Evolutionary conservation across 2,888 invertebrate genomes (phyloP).

Genomic region (Plusia festucae): DNA sequence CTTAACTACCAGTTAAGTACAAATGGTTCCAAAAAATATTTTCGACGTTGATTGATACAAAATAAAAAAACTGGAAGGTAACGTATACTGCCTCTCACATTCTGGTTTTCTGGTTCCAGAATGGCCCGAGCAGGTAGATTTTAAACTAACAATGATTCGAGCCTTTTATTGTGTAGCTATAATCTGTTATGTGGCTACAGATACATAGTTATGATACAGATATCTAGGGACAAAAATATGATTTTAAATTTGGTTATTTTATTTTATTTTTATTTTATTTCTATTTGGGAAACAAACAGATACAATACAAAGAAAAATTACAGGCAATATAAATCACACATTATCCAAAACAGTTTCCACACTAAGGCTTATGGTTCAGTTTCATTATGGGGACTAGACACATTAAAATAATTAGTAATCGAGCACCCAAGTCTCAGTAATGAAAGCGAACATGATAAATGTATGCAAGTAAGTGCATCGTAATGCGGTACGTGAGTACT

Average conservation of each 20-base stretch:
- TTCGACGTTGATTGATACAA: neutral
- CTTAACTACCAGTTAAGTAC: neutral
- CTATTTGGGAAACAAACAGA: too few relatives aligned
- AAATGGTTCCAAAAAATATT: neutral
- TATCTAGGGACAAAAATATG: too few relatives aligned
- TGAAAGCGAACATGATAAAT: conserved; percentile 1
- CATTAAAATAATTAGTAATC: neutral
- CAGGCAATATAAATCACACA: too few relatives aligned
- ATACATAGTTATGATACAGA: neutral
- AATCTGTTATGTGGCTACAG: neutral
- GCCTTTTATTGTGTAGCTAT: neutral
- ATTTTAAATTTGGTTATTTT: too few relatives aligned
- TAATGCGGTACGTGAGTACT: neutral
- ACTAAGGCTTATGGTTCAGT: too few relatives aligned
- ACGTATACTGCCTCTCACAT: neutral
- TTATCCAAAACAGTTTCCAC: too few relatives aligned
- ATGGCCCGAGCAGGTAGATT: neutral
- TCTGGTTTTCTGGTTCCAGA: conserved; percentile 2
- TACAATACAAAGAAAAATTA: too few relatives aligned
- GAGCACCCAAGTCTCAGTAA: conserved; percentile 1
- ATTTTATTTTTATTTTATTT: too few relatives aligned
- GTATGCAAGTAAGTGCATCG: neutral
- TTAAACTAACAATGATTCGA: conserved; percentile 1
- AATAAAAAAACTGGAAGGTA: neutral
- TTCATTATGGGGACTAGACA: too few relatives aligned